These are phyloP conservation scores for Acanthopleura granulata DNA, from an alignment of 2,888 invertebrate species.

Conservation along the genomic window DNA sequence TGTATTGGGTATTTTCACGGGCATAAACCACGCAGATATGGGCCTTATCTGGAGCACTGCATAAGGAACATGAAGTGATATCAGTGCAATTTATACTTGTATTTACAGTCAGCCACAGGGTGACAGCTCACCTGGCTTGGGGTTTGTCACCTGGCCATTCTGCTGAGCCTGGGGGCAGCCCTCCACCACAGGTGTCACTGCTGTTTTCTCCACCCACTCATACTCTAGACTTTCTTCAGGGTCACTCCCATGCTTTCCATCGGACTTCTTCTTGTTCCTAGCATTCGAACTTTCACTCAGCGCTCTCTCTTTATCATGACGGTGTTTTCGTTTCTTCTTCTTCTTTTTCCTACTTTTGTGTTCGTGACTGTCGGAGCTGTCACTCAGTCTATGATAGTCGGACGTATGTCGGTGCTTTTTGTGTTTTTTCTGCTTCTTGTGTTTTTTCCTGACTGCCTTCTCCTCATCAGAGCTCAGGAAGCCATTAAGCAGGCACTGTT, in stretches of 20 bases:
- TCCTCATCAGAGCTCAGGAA: neutral
- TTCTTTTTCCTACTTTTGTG: conserved; percentile 35
- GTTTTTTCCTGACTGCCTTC: conserved; percentile 27
- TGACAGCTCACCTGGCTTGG: neutral
- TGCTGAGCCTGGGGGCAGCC: too few species aligned
- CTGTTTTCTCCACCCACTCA: conserved; percentile 68
- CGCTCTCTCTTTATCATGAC: conserved; percentile 27
- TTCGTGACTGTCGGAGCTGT: conserved; percentile 29
- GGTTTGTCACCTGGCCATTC: too few species aligned
- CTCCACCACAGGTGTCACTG: neutral
- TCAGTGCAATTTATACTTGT: too few species aligned
- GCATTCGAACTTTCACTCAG: neutral
- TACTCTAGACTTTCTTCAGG: conserved; percentile 43
- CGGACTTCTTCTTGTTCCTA: too few species aligned
- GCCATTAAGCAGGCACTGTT: conserved; percentile 28
- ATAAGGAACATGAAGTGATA: too few species aligned
- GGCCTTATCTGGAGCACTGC: too few species aligned
- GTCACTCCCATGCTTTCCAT: neutral
- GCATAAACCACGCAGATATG: too few species aligned
- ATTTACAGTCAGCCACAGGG: too few species aligned
- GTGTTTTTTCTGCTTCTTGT: conserved; percentile 48
- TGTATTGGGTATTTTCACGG: too few species aligned
- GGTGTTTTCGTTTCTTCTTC: conserved; percentile 49
- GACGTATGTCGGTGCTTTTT: conserved; percentile 46
- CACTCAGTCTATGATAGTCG: conserved; percentile 32